Conservation (phyloP, 1,140 invertebrate genomes). For the Heliothis virescens region DNA sequence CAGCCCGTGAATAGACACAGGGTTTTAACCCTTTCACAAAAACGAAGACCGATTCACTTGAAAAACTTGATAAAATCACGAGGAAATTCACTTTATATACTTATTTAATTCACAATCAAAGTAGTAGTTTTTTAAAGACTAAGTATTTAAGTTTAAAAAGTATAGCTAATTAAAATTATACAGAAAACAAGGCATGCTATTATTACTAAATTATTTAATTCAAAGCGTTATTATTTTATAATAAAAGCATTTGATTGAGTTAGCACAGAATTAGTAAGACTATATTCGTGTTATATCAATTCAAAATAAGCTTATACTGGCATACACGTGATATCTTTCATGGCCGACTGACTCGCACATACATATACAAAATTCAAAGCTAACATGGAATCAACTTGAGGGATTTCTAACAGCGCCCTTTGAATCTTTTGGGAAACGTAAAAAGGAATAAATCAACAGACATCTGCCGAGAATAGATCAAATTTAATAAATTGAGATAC, state of each 20-base stretch:
- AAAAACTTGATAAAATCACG: neutral
- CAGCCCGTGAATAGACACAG: conserved; percentile 35
- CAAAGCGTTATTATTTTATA: no score
- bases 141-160: no score
- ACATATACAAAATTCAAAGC: conserved; percentile 14
- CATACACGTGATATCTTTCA: neutral
- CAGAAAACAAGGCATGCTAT: no score
- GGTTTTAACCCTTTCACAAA: conserved; percentile 44
- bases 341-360: neutral
- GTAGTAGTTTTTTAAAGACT: no score
- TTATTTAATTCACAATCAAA: neutral
- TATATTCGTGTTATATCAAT: no score
- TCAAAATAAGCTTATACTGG: no score
- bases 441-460: conserved; percentile 41
- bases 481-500: conserved; percentile 50
- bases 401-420: conserved; percentile 13
- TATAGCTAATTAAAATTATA: no score
- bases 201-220: no score
- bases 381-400: conserved; percentile 39
- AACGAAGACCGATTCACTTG: conserved; percentile 14
- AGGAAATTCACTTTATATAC: neutral
- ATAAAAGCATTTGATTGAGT: no score
- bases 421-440: conserved; percentile 19
- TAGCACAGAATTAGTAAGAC: no score
- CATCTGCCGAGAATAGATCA: conserved; percentile 29